Evolutionary conservation across 1,140 invertebrate species (phyloP).

Genomic region (Atta cephalotes): DNA sequence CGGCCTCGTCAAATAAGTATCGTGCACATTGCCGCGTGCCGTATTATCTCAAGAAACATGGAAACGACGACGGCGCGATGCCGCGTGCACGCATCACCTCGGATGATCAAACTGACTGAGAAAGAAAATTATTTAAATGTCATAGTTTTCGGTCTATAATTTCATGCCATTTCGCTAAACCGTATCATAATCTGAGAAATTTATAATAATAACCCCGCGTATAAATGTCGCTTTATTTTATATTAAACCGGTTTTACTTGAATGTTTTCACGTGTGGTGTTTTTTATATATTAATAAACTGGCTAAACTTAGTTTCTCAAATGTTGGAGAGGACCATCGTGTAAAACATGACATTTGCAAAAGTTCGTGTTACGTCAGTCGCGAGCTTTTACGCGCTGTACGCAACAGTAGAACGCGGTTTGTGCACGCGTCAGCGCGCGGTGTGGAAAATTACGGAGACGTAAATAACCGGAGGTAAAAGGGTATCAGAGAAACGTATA

Average conservation of each 20-base stretch:
- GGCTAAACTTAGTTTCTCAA: conserved; percentile 51
- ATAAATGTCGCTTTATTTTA: conserved; percentile 4
- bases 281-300: conserved; percentile 41
- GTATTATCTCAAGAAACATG: conserved; percentile 65
- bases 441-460: conserved; percentile 59
- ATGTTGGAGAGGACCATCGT: conserved; percentile 31
- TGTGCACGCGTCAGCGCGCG: conserved; percentile 60
- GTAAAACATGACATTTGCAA: conserved; percentile 60
- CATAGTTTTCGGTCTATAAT: neutral
- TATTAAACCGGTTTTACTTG: neutral
- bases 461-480: conserved; percentile 64
- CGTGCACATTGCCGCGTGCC: conserved; percentile 77
- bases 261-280: neutral
- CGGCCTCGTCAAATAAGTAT: conserved; percentile 65
- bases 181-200: neutral
- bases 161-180: neutral
- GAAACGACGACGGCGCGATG: conserved; percentile 48
- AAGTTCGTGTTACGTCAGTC: conserved; percentile 59
- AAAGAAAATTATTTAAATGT: neutral
- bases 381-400: conserved; percentile 47
- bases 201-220: neutral
- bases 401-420: conserved; percentile 56
- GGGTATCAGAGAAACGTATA: conserved; percentile 51
- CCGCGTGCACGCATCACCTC: conserved; percentile 56
- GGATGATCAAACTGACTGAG: neutral